phyloP scores from a whole-genome alignment of 1,140 invertebrate genomes.

The Ptiloglossa arizonensis region DNA sequence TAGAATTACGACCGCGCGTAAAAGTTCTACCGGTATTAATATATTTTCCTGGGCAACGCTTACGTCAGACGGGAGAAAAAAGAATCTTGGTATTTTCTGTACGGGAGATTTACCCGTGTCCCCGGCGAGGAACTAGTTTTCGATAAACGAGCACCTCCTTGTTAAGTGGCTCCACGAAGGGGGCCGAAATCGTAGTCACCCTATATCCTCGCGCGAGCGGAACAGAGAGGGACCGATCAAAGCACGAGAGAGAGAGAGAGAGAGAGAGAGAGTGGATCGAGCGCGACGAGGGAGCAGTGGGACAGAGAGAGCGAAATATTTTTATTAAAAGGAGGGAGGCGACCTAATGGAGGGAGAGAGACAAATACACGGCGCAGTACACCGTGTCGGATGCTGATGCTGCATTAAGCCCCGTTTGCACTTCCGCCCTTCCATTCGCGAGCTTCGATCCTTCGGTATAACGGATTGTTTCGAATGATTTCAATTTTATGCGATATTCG shows the following conservation, averaged over 20 bases:
- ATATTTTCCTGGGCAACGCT: not conserved
- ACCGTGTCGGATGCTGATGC: constrained; percentile 48
- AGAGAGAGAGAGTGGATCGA: not conserved
- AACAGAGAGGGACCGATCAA: constrained; percentile 8
- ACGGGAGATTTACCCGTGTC: constrained; percentile 47
- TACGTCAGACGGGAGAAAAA: not conserved
- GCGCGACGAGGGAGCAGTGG: not conserved
- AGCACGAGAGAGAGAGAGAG: constrained; percentile 5
- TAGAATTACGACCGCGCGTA: too few relatives aligned
- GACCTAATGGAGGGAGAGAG: constrained; percentile 38
- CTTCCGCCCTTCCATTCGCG: constrained; percentile 52
- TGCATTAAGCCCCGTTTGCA: constrained; percentile 64
- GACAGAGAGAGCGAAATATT: constrained; percentile 56
- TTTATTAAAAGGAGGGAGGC: constrained; percentile 61
- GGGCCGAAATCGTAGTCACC: constrained; percentile 61
- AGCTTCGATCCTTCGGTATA: constrained; percentile 26
- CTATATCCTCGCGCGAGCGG: constrained; percentile 38
- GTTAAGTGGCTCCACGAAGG: constrained; percentile 61
- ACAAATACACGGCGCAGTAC: constrained; percentile 43
- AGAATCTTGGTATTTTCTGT: constrained; percentile 37
- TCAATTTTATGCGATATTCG: constrained; percentile 4
- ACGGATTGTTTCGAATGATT: constrained; percentile 21
- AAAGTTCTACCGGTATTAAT: not conserved
- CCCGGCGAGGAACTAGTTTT: constrained; percentile 60
- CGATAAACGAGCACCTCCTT: constrained; percentile 65